Percentiles rank a stretch among this genome's conserved stretches.
Conservation (phyloP, 2,797 vertebrate species). For the Neosilurus hyrtlii region DNA sequence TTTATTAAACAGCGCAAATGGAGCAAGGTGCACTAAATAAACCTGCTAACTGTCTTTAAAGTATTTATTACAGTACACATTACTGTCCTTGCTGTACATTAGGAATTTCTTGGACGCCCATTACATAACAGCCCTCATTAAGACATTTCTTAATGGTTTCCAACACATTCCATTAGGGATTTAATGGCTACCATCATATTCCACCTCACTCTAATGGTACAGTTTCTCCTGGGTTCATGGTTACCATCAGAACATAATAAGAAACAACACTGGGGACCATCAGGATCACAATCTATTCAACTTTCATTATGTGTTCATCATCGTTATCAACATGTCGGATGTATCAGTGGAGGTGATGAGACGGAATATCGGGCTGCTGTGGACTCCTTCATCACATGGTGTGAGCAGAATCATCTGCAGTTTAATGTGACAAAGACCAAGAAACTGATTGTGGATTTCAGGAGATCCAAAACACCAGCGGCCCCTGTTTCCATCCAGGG, state of each 20-base stretch:
- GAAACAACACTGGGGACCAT: not conserved
- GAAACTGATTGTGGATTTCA: too few species aligned
- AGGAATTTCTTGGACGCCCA: not conserved
- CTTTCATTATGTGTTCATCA: too few species aligned
- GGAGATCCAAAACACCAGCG: too few species aligned
- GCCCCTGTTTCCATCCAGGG: too few species aligned
- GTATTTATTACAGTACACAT: not conserved
- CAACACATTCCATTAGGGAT: not conserved
- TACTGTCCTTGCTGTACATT: not conserved
- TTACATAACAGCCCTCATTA: too few species aligned
- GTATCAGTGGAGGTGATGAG: too few species aligned
- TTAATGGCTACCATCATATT: not conserved
- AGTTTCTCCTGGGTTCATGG: not conserved
- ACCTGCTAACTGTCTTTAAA: not conserved
- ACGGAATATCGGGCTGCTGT: too few species aligned
- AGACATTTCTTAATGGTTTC: not conserved
- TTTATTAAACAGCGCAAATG: not conserved
- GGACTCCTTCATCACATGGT: too few species aligned
- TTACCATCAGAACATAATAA: not conserved
- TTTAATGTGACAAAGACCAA: too few species aligned
- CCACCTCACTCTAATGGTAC: not conserved
- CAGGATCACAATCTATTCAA: not conserved
- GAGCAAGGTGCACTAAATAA: not conserved
- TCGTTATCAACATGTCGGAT: too few species aligned
- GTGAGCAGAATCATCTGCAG: too few species aligned